phyloP scores from a whole-genome alignment of 2,888 invertebrate genomes.

The Cynaeus angustus region DNA sequence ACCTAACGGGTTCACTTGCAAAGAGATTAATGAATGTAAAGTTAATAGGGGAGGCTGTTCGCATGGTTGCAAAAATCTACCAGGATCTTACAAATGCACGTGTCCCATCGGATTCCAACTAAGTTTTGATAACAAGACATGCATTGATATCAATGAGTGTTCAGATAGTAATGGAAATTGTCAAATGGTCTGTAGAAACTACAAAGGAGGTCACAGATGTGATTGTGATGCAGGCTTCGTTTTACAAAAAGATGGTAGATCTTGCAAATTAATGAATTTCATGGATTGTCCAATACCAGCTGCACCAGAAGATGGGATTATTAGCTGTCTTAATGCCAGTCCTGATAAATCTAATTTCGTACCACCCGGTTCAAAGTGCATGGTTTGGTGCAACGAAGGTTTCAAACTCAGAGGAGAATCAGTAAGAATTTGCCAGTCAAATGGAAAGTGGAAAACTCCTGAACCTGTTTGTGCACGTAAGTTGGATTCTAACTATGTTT shows the following conservation, averaged over 20 bases:
- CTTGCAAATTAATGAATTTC: slow-evolving; percentile 55
- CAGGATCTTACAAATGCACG: slow-evolving; percentile 72
- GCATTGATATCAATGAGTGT: slow-evolving; percentile 71
- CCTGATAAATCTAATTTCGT: slow-evolving; percentile 53
- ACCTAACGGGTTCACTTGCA: slow-evolving; percentile 70
- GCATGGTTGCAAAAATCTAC: slow-evolving; percentile 76
- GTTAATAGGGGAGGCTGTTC: slow-evolving; percentile 77
- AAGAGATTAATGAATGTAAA: slow-evolving; percentile 76
- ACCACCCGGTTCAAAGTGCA: slow-evolving; percentile 71
- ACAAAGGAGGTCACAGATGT: slow-evolving; percentile 72
- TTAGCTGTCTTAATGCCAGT: slow-evolving; percentile 60
- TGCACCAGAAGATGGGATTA: slow-evolving; percentile 61
- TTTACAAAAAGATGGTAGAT: slow-evolving; percentile 58
- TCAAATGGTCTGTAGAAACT: slow-evolving; percentile 72
- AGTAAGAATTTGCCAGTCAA: slow-evolving; percentile 72
- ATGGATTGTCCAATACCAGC: slow-evolving; percentile 60
- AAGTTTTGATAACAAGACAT: slow-evolving; percentile 64
- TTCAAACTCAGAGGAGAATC: slow-evolving; percentile 74
- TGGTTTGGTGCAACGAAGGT: slow-evolving; percentile 73
- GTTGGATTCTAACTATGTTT: no score
- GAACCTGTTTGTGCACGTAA: slow-evolving; percentile 74
- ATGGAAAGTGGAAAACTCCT: slow-evolving; percentile 73
- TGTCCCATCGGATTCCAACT: slow-evolving; percentile 72
- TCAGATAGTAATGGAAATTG: slow-evolving; percentile 68
- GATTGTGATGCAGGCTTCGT: slow-evolving; percentile 71